Percentiles rank a stretch among this genome's conserved stretches.
Conservation (phyloP, 2,113 vertebrate genomes). For the Chrysochloris asiatica region DNA sequence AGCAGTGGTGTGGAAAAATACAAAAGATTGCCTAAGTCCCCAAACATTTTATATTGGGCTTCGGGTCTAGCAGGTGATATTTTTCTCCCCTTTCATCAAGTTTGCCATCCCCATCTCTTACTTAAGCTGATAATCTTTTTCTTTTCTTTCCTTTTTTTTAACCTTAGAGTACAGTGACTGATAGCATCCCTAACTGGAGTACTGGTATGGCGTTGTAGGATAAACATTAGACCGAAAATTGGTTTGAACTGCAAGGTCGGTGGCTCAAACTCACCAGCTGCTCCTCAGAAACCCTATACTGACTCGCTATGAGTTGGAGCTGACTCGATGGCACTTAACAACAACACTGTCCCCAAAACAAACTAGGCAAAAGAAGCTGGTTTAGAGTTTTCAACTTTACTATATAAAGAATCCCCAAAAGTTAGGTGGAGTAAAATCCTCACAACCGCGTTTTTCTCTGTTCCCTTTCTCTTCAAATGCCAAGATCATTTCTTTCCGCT, state of each 20-base stretch:
- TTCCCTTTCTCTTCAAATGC: neutral
- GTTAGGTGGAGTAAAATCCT: neutral
- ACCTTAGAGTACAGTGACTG: neutral
- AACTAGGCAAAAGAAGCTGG: neutral
- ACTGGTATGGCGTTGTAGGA: too few species aligned
- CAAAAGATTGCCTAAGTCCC: neutral
- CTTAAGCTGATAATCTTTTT: too few species aligned
- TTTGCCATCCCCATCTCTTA: neutral
- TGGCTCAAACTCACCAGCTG: too few species aligned
- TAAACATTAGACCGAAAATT: too few species aligned
- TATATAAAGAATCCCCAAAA: neutral
- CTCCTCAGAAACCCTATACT: too few species aligned
- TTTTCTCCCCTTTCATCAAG: neutral
- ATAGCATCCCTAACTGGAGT: too few species aligned
- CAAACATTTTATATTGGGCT: neutral
- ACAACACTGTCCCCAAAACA: constrained; percentile 1
- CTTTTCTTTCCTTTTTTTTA: neutral
- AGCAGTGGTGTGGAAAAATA: neutral
- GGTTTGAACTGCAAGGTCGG: too few species aligned
- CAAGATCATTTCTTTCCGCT: neutral
- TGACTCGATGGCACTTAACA: too few species aligned
- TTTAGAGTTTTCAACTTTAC: neutral
- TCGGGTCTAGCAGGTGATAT: neutral
- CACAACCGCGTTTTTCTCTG: neutral
- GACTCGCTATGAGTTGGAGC: too few species aligned